Conservation (phyloP, 2,797 vertebrate species). For the Artibeus jamaicensis region DNA sequence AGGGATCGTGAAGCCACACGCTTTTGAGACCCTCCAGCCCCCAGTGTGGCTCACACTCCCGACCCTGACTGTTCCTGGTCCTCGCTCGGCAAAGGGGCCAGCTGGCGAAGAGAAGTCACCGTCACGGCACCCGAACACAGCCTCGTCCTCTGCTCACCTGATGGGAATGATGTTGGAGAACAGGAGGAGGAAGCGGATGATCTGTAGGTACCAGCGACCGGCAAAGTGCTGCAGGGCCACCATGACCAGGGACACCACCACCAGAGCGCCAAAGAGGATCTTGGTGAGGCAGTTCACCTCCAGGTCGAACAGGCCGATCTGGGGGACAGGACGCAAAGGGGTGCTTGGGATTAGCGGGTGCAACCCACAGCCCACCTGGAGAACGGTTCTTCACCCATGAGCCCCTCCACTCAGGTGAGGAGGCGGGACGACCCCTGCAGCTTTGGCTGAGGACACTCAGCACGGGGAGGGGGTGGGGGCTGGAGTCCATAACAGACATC, state of each 20-base stretch:
- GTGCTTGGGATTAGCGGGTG: fast-evolving
- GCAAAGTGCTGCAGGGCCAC: constrained; percentile 97
- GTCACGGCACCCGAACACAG: fast-evolving
- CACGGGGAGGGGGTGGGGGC: fast-evolving
- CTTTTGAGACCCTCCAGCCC: neutral
- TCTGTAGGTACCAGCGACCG: constrained; percentile 98
- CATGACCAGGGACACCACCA: constrained; percentile 98
- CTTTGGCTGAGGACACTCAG: neutral
- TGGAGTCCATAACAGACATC: fast-evolving
- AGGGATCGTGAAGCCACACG: fast-evolving
- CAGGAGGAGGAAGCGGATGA: constrained; percentile 95
- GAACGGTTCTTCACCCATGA: fast-evolving
- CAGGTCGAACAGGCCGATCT: constrained; percentile 98
- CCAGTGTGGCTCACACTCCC: fast-evolving
- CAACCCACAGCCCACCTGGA: fast-evolving
- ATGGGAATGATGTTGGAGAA: constrained; percentile 99
- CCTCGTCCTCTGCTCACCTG: constrained; percentile 83
- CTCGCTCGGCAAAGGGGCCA: neutral
- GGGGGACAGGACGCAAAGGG: fast-evolving
- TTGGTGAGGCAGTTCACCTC: constrained; percentile 99
- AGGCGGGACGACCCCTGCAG: fast-evolving
- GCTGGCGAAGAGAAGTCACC: fast-evolving
- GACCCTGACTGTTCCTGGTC: neutral
- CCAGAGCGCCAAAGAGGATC: constrained; percentile 95
- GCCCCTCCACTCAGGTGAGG: too few species aligned